Percentiles rank a stretch among this genome's conserved stretches.
phyloP scores from a whole-genome alignment of 2,797 vertebrate genomes.

The Aulostomus chinensis region DNA sequence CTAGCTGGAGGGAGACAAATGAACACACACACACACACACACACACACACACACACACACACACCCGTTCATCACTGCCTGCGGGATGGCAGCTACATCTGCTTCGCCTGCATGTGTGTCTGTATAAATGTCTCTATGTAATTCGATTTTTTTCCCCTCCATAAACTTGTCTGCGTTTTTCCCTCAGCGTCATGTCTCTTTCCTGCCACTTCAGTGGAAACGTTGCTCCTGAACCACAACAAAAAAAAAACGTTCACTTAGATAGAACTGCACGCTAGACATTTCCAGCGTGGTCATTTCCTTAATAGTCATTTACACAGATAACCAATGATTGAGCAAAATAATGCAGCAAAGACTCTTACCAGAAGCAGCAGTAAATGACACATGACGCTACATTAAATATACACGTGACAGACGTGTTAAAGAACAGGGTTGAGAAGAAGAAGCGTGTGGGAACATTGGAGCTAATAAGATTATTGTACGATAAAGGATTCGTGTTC shows the following conservation, averaged over 20 bases:
- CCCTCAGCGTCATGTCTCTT: slow-evolving; percentile 2
- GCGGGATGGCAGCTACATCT: slow-evolving; percentile 34
- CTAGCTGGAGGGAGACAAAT: slow-evolving; percentile 49
- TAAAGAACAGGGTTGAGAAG: no score
- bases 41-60: slow-evolving; percentile 31
- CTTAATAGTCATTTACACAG: no score
- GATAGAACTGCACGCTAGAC: no score
- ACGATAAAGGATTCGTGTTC: no score
- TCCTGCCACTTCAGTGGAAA: slow-evolving; percentile 11
- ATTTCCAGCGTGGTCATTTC: no score
- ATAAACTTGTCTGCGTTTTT: slow-evolving; percentile 40
- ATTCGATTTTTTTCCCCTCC: slow-evolving; percentile 43
- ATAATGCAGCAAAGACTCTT: no score
- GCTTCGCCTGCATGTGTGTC: slow-evolving; percentile 25
- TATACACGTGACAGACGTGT: no score
- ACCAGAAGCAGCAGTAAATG: no score
- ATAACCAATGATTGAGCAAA: no score
- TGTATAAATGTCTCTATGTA: slow-evolving; percentile 23
- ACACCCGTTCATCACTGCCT: slow-evolving; percentile 27
- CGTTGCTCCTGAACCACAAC: not conserved
- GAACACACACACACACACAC: slow-evolving; percentile 24
- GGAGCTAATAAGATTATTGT: no score
- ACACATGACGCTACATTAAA: no score
- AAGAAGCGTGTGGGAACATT: no score
- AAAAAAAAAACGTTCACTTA: not conserved